Conservation (phyloP, 2,113 vertebrate species). For the Terrapene triunguis region DNA sequence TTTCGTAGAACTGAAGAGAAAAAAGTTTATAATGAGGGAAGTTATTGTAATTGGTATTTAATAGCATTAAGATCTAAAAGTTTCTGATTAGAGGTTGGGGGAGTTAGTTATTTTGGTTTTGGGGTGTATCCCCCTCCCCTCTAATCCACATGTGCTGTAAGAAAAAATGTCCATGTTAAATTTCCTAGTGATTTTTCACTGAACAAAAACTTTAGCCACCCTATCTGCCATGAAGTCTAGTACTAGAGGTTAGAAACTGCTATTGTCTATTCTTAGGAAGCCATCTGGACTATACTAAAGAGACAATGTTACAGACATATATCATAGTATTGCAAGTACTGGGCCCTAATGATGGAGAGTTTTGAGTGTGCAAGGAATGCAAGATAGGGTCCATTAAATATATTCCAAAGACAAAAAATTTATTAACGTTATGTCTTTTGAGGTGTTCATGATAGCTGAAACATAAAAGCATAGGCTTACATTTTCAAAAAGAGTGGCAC, state of each 20-base stretch:
- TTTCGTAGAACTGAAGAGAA: constrained; percentile 39
- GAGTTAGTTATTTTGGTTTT: constrained; percentile 2
- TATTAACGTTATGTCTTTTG: background rate
- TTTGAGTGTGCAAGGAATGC: background rate
- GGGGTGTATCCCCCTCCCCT: background rate
- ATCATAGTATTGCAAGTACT: background rate
- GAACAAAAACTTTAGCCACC: background rate
- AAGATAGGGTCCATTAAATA: background rate
- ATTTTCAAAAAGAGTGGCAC: background rate
- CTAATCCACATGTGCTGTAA: background rate
- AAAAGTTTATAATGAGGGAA: constrained; percentile 36
- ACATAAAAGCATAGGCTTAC: background rate
- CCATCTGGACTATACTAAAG: background rate
- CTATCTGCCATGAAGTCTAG: background rate
- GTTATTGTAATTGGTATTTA: constrained; percentile 24
- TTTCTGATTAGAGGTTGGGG: constrained; percentile 20
- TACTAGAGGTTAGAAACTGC: background rate
- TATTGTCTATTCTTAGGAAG: background rate
- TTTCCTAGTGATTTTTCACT: constrained; percentile 16
- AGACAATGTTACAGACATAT: background rate
- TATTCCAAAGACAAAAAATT: background rate
- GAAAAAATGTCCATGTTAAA: background rate
- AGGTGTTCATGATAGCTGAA: background rate
- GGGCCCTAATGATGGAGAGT: background rate
- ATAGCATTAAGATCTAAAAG: constrained; percentile 20